These are phyloP conservation scores for Phytoseiulus persimilis DNA, from an alignment of 2,888 invertebrate genomes.

Conservation along the genomic window DNA sequence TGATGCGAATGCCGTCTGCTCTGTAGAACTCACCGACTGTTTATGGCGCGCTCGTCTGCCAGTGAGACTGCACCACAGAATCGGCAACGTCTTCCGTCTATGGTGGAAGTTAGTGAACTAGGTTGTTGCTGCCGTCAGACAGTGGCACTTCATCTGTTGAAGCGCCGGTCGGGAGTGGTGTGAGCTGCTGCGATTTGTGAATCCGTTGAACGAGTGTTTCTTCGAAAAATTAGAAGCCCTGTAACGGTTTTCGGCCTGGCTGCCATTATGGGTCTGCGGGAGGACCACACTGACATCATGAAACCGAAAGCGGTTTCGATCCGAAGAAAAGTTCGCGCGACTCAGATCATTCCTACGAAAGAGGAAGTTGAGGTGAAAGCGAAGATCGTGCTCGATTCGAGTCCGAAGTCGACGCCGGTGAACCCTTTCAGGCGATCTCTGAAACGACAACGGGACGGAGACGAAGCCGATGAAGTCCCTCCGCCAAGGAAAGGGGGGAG, in stretches of 20 bases:
- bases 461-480: not conserved
- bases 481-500: not conserved
- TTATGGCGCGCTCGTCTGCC: not conserved
- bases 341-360: slow-evolving; percentile 16
- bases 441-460: slow-evolving; percentile 25
- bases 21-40: not conserved
- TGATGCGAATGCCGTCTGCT: not conserved
- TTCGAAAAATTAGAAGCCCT: not conserved
- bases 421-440: slow-evolving; percentile 17
- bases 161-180: not conserved
- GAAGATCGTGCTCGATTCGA: not conserved
- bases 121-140: not conserved
- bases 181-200: not conserved
- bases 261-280: not conserved
- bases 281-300: slow-evolving; percentile 17
- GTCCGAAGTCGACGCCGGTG: not conserved
- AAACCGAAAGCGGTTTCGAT: slow-evolving; percentile 35
- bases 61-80: not conserved
- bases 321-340: slow-evolving; percentile 30
- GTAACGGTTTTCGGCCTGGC: not conserved
- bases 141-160: not conserved
- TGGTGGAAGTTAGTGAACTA: not conserved
- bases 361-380: not conserved
- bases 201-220: not conserved
- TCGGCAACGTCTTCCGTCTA: not conserved